Percentiles rank a stretch among this genome's conserved stretches.
Evolutionary conservation across 92 coral and sea anemone genomes (phyloP).

Genomic region (Parazoanthus atlanticus): DNA sequence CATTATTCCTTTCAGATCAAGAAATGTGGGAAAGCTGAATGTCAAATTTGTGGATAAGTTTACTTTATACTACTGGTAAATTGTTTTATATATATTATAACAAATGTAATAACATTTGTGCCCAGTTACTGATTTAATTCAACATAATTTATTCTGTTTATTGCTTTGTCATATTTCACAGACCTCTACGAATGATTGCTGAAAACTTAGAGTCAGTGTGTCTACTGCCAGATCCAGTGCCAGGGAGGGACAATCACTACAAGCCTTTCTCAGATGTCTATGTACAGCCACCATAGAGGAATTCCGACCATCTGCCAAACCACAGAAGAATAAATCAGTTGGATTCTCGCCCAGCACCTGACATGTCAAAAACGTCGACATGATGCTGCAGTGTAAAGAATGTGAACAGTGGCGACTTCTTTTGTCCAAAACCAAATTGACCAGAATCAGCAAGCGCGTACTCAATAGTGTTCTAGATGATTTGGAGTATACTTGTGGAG

Average conservation of each 20-base stretch:
- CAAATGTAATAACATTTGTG: background rate
- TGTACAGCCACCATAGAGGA: conserved; percentile 21
- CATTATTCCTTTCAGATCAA: conserved; percentile 7
- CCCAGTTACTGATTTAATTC: too few relatives aligned
- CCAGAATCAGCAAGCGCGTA: conserved; percentile 5
- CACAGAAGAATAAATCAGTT: conserved; percentile 9
- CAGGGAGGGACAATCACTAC: conserved; percentile 39
- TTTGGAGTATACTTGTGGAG: conserved; percentile 46
- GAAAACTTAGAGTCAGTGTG: conserved; percentile 32
- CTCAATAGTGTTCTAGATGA: conserved; percentile 18
- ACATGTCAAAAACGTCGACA: conserved; percentile 30
- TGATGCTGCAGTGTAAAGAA: conserved; percentile 41
- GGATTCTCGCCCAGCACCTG: conserved; percentile 28
- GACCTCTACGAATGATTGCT: conserved; percentile 20
- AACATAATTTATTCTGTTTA: too few relatives aligned
- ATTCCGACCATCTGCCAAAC: conserved; percentile 24
- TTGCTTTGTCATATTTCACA: background rate
- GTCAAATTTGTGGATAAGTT: conserved; percentile 23
- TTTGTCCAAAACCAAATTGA: conserved; percentile 39
- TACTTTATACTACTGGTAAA: background rate
- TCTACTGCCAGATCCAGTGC: conserved; percentile 38
- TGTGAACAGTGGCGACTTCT: conserved; percentile 42
- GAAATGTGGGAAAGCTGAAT: conserved; percentile 18
- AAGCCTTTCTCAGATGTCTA: conserved; percentile 31
- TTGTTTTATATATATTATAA: background rate